Evolutionary conservation across 64 coral and sea anemone species (phyloP), one percentile per base, ranked within the genome.

Genomic region (Cladopsammia gracilis): DNA sequence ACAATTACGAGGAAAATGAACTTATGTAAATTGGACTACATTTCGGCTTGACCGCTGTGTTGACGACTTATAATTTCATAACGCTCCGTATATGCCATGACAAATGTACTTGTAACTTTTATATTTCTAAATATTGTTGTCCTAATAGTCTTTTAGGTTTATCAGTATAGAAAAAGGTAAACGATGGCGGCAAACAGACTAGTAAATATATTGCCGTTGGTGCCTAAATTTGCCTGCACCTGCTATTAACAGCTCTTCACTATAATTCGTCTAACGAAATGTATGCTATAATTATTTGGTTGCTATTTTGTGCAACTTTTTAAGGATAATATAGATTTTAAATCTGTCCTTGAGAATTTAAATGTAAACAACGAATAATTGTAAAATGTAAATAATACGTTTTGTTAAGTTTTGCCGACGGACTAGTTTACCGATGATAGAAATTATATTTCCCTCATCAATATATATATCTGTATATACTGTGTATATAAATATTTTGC

Each of bases 1-100:
- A 58, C 19, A 84, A 84, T 84, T 49, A 67, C 43, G 24, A 67
- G 61, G 20, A 64, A 84, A 62, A 23, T 46, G 45, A 18, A 24
- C 46, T 65, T 68, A 84, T 84, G 80, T 84, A 67, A 84, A 67
- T 66, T 1, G 20, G 42, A 64, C 13, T 65, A 60, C 13, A 64
- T 25, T 60, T 84, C 19, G 7, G 43, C 45, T 22, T 67, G 4
- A 47, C 80, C 13, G 80, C 80, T 84, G 80, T 48, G 80, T 23
- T 67, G 7, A 62, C 42, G 44, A 23, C 7, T 82, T 82, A 19
- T 64, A 45, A 82, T 64, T 42, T 44, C 45, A 67, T 12, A 67
- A 66, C 54, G 11, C 54, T 56, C 54, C 4, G 4, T 43, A 67
- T 14, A 22, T 42, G 3, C 20, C 8, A 65, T 26, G 62, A 26